Percentiles rank a stretch among this genome's conserved stretches.
phyloP scores from a whole-genome alignment of 1,140 invertebrate genomes.

The Mylabris phalerata region DNA sequence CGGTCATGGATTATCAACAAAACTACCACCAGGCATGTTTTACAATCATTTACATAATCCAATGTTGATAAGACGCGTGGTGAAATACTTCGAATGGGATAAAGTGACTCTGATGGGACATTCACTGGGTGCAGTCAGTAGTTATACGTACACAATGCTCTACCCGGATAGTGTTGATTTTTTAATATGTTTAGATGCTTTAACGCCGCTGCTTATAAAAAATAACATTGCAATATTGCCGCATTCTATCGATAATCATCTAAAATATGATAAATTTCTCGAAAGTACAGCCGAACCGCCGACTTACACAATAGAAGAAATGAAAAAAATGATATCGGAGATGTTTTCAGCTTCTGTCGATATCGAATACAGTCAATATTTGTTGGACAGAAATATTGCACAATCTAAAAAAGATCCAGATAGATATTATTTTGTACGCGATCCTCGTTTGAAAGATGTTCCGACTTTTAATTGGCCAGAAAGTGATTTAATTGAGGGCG shows the following conservation, averaged over 20 bases:
- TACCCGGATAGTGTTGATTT: constrained; percentile 53
- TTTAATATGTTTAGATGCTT: constrained; percentile 53
- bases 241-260: constrained; percentile 41
- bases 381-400: constrained; percentile 49
- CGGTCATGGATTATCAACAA: constrained; percentile 65
- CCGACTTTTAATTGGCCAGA: constrained; percentile 44
- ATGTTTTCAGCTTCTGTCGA: constrained; percentile 46
- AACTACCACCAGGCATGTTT: constrained; percentile 53
- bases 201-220: constrained; percentile 31
- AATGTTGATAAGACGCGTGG: constrained; percentile 49
- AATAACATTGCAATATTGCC: constrained; percentile 23
- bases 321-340: constrained; percentile 48
- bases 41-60: constrained; percentile 55
- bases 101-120: constrained; percentile 61
- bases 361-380: constrained; percentile 46
- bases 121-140: constrained; percentile 55
- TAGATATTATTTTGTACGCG: constrained; percentile 54
- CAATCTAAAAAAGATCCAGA: constrained; percentile 44
- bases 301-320: constrained; percentile 50
- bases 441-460: constrained; percentile 49
- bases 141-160: constrained; percentile 48
- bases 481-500: constrained; percentile 46
- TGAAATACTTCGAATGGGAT: constrained; percentile 60
- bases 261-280: constrained; percentile 41
- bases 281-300: constrained; percentile 46